A percentile compares a stretch with the other conserved stretches of the same genome.
Conservation (phyloP, 2,113 vertebrate species). For the Siphamia tubifer region DNA sequence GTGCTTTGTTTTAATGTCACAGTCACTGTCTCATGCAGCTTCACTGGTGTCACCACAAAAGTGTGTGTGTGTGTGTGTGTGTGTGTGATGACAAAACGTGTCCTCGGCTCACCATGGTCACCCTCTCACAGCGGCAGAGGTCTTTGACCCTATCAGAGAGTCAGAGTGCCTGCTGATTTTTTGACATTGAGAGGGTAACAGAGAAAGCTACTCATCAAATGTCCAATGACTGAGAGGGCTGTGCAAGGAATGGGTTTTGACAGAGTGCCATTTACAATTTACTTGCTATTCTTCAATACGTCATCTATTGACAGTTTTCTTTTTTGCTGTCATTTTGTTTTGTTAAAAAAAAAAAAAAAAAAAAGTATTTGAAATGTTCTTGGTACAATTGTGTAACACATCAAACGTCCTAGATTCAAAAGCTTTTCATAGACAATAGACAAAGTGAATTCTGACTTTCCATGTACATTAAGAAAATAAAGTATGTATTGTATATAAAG, state of each 20-base stretch:
- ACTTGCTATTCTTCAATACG: slow-evolving; percentile 13
- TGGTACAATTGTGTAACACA: not conserved
- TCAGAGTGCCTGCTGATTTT: slow-evolving; percentile 70
- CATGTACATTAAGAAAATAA: no score
- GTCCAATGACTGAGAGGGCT: slow-evolving; percentile 50
- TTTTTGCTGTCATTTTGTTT: slow-evolving; percentile 12
- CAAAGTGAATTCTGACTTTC: no score
- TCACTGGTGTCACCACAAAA: slow-evolving; percentile 22
- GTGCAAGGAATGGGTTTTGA: slow-evolving; percentile 54
- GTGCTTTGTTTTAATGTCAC: slow-evolving; percentile 14
- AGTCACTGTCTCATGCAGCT: not conserved
- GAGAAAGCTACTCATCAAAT: slow-evolving; percentile 72
- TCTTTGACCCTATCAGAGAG: slow-evolving; percentile 70
- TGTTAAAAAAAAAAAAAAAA: slow-evolving; percentile 20
- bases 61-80: slow-evolving; percentile 24
- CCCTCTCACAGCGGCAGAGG: slow-evolving; percentile 60
- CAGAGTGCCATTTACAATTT: slow-evolving; percentile 67
- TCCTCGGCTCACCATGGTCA: slow-evolving; percentile 60
- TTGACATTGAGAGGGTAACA: slow-evolving; percentile 67
- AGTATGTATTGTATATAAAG: no score
- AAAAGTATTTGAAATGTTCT: no score
- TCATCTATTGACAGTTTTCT: slow-evolving; percentile 21
- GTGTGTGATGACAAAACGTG: slow-evolving; percentile 43
- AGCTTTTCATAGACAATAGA: no score
- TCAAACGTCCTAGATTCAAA: not conserved